These are phyloP conservation scores for Argyra leucocephala DNA, from an alignment of 2,888 invertebrate species.

Conservation along the genomic window DNA sequence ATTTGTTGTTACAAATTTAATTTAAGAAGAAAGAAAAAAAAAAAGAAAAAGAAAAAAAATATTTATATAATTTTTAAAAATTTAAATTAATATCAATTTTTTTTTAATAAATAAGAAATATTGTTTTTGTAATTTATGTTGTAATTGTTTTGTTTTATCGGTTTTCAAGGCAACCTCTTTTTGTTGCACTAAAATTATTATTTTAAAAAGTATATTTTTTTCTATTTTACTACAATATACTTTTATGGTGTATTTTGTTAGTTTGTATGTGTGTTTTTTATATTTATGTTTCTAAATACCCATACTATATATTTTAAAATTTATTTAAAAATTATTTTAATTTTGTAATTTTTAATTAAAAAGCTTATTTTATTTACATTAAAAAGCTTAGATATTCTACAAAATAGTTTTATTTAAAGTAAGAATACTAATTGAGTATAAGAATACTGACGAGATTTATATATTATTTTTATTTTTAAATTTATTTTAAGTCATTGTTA, in stretches of 20 bases:
- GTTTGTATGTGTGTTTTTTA: background rate
- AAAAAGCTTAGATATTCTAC: too few species aligned
- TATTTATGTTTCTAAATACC: background rate
- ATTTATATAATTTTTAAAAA: constrained; percentile 16
- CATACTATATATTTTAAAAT: background rate
- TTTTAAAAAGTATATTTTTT: background rate
- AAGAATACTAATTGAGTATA: too few species aligned
- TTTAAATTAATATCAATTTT: background rate
- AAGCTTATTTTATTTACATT: too few species aligned
- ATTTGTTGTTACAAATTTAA: constrained; percentile 20
- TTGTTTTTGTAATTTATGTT: background rate
- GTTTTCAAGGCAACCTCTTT: too few species aligned
- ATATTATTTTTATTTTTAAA: too few species aligned
- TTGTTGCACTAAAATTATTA: too few species aligned
- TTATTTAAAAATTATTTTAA: too few species aligned
- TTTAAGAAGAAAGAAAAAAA: constrained; percentile 24
- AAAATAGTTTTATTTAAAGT: too few species aligned
- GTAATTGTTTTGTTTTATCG: background rate
- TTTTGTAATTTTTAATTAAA: too few species aligned
- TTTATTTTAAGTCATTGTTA: too few species aligned
- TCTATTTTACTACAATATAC: background rate
- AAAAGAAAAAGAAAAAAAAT: constrained; percentile 28
- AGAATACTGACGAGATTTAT: too few species aligned
- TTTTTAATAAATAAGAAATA: background rate
- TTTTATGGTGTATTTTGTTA: background rate